phyloP scores from a whole-genome alignment of 2,888 invertebrate species.

The Thyatira batis region DNA sequence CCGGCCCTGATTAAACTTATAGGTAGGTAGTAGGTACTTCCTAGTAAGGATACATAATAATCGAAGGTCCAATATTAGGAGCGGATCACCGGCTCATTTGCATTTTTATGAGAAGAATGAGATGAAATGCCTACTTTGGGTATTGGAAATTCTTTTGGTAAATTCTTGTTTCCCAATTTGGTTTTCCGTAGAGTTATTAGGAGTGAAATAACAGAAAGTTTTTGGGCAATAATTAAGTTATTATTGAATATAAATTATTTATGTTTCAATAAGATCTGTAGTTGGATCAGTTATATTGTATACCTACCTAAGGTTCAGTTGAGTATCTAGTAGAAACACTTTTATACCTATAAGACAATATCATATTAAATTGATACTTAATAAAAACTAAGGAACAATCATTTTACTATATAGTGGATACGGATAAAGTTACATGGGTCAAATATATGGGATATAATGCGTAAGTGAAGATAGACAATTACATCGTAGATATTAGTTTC shows the following conservation, averaged over 20 bases:
- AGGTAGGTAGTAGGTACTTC: not conserved
- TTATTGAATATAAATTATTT: not conserved
- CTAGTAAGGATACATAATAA: not conserved
- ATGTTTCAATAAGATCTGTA: not conserved
- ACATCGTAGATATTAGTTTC: slow-evolving; percentile 16
- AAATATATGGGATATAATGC: slow-evolving; percentile 9
- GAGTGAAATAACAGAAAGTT: too few relatives aligned
- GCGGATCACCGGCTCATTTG: slow-evolving; percentile 22
- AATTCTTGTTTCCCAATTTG: slow-evolving; percentile 10
- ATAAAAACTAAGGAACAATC: too few relatives aligned
- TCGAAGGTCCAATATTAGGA: slow-evolving; percentile 17
- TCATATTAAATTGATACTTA: too few relatives aligned
- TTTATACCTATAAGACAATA: too few relatives aligned
- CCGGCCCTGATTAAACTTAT: too few relatives aligned
- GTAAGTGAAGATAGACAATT: slow-evolving; percentile 23
- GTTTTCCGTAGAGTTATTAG: not conserved
- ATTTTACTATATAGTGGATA: not conserved
- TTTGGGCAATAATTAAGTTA: slow-evolving; percentile 19
- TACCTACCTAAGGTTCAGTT: too few relatives aligned
- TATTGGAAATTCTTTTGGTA: slow-evolving; percentile 25
- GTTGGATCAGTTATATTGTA: too few relatives aligned
- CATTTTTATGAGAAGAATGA: slow-evolving; percentile 32
- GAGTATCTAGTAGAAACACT: too few relatives aligned
- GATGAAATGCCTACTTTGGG: slow-evolving; percentile 24
- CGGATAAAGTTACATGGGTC: not conserved